Evolutionary conservation across 2,888 invertebrate species (phyloP).

Genomic region (Drepanosiphum platanoidis): DNA sequence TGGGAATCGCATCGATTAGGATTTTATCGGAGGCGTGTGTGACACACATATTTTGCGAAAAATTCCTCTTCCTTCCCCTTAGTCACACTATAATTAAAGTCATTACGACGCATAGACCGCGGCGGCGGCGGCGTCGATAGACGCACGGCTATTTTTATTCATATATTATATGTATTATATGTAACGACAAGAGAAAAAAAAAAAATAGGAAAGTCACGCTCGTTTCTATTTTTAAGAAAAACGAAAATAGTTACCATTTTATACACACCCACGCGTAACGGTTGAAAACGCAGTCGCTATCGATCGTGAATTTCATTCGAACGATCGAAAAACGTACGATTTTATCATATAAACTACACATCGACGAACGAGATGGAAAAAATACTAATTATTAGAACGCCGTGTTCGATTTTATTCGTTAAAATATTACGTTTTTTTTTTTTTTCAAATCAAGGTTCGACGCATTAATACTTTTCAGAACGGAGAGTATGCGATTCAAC

Average conservation of each 20-base stretch:
- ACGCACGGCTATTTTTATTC: constrained; percentile 34
- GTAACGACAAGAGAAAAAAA: no score
- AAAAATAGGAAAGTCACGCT: not conserved
- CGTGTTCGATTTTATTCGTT: no score
- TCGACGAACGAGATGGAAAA: no score
- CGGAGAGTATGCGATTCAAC: no score
- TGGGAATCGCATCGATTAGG: not conserved
- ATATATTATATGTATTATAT: not conserved
- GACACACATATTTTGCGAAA: not conserved
- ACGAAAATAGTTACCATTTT: constrained; percentile 16
- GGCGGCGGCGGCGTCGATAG: no score
- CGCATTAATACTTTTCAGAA: no score
- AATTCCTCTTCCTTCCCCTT: constrained; percentile 9
- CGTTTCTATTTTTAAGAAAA: constrained; percentile 37
- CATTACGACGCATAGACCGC: not conserved
- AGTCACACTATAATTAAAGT: constrained; percentile 45
- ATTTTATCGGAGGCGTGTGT: constrained; percentile 20
- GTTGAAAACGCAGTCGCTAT: not conserved
- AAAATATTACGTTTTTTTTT: no score
- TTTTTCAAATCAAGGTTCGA: no score
- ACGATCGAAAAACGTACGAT: no score
- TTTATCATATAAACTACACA: no score
- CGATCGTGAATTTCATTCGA: not conserved
- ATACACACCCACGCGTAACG: no score
- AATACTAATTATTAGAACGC: no score